Base-by-base conservation (phyloP, 1,140 invertebrate species). In the Zelostemma sp. region DNA sequence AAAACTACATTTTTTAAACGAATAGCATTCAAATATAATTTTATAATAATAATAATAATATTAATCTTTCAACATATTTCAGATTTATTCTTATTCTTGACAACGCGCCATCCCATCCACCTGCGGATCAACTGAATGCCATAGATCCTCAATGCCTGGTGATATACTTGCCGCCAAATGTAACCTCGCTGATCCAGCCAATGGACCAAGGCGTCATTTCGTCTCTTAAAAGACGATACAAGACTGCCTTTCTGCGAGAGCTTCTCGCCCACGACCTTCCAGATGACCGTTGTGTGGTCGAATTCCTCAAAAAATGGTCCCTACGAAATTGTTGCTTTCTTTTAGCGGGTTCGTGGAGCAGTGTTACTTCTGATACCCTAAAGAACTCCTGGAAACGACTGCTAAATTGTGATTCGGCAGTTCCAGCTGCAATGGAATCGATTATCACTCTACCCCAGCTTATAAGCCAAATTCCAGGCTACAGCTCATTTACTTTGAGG, bases 91-190 rank as follows among this genome's bases (percentile, higher is more conserved):
- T n/a, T n/a, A n/a, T 56, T n/a, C 38, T 56, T 9, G 40, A 56
- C 15, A 56, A 56, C 19, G 53, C 76, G 63, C 73, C 73, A 50
- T 72, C 57, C 59, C 80, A 80, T 80, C 74, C 79, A 38, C 61
- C 72, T 46, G 73, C 73, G 73, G 74, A 77, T 74, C 75, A 80
- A 76, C 67, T 83, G 41, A 80, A 68, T 74, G 75, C 75, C 60
- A 71, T 72, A 31, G 77, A 82, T 78, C 28, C 73, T 74, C 73
- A 72, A 64, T 49, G 79, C 82, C 66, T 77, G 70, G 74, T 72
- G 31, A 78, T 80, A 69, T 83, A 78, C 76, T 56, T 85, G 58
- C 79, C 81, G 57, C 76, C 80, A 61, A 85, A 85, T 54, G 73
- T 75, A 45, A 81, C 78, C 58, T 60, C 82, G 50, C 61, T 79